Evolutionary conservation across 1,140 invertebrate genomes (phyloP).

Genomic region (Lepeophtheirus salmonis): DNA sequence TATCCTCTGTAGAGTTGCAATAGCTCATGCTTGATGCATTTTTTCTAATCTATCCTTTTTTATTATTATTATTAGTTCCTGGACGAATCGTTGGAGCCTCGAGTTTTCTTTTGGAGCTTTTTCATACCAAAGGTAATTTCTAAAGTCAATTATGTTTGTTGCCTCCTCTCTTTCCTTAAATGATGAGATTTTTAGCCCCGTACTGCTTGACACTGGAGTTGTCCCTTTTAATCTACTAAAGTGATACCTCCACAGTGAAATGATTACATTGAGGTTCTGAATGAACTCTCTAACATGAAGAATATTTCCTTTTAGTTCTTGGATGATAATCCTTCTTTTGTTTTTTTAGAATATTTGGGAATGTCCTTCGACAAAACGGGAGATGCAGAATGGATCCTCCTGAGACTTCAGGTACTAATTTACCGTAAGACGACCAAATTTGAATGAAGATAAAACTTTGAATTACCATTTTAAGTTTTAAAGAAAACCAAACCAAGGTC

Average conservation of each 20-base stretch:
- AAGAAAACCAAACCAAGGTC: not conserved
- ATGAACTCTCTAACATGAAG: too few species aligned
- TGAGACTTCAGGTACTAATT: not conserved
- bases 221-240: not conserved
- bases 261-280: not conserved
- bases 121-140: not conserved
- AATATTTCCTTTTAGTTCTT: too few species aligned
- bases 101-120: not conserved
- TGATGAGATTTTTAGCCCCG: not conserved
- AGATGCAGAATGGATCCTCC: too few species aligned
- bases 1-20: not conserved
- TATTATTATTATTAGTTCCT: too few species aligned
- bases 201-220: not conserved
- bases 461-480: not conserved
- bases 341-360: too few species aligned
- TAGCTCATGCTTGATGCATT: not conserved
- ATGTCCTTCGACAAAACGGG: too few species aligned
- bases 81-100: too few species aligned
- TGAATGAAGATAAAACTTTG: not conserved
- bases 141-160: not conserved
- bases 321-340: too few species aligned
- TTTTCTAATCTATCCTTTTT: not conserved
- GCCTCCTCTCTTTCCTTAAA: not conserved
- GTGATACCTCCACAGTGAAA: not conserved
- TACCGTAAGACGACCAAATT: not conserved